Percentiles rank a stretch among this genome's conserved stretches.
phyloP scores from a whole-genome alignment of 2,113 vertebrate genomes.

The Hylia prasina region DNA sequence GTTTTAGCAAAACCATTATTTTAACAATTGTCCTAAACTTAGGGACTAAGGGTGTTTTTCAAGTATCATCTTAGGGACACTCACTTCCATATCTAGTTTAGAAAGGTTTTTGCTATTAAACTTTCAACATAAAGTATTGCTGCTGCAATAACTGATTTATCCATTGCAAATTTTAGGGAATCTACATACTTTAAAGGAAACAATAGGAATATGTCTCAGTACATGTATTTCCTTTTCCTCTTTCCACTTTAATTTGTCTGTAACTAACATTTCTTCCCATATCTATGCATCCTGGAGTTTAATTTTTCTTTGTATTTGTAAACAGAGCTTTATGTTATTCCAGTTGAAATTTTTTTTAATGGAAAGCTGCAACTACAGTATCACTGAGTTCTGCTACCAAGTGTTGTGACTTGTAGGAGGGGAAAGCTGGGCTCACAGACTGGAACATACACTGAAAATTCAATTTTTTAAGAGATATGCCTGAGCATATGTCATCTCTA shows the following conservation, averaged over 20 bases:
- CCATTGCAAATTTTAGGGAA: background rate
- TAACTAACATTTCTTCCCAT: background rate
- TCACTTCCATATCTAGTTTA: background rate
- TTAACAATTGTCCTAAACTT: background rate
- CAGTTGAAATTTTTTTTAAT: background rate
- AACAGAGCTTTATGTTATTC: background rate
- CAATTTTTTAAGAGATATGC: background rate
- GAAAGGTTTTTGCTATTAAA: background rate
- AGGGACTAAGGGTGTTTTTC: background rate
- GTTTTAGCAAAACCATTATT: background rate
- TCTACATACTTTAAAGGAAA: background rate
- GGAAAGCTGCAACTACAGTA: background rate
- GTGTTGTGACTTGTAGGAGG: background rate
- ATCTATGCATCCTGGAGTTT: background rate
- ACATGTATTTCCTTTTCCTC: background rate
- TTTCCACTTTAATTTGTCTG: background rate
- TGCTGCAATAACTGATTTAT: background rate
- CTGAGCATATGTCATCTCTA: background rate
- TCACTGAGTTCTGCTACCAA: background rate
- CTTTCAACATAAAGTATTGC: background rate
- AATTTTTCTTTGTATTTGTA: background rate
- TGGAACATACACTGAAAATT: background rate
- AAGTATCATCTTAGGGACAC: background rate
- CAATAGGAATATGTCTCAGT: background rate
- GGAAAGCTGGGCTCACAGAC: background rate